phyloP scores from a whole-genome alignment of 2,113 vertebrate genomes.

The Deroptyus accipitrinus region DNA sequence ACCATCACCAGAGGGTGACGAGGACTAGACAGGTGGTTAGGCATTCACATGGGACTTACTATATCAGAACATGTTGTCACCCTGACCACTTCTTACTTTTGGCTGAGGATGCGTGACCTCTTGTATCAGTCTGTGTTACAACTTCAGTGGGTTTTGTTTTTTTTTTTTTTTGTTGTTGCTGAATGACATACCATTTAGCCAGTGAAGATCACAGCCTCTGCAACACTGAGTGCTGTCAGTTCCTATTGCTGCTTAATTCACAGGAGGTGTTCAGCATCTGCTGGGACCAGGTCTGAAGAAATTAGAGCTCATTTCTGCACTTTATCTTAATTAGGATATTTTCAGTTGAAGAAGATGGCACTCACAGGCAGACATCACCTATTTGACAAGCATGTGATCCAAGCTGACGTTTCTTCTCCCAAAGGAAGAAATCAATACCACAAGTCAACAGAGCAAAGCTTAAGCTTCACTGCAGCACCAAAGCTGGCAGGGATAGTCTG shows the following conservation, averaged over 20 bases:
- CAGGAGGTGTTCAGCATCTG: not conserved
- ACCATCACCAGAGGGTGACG: not conserved
- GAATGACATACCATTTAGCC: not conserved
- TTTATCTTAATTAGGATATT: not conserved
- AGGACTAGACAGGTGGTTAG: not conserved
- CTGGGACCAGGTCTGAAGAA: not conserved
- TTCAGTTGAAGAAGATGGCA: not conserved
- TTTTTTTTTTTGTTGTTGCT: not conserved
- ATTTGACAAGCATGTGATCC: not conserved
- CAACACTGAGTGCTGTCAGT: not conserved
- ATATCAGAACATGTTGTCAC: not conserved
- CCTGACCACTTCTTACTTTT: not conserved
- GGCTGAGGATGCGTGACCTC: not conserved
- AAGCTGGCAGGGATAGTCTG: not conserved
- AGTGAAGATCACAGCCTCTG: not conserved
- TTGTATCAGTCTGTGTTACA: not conserved
- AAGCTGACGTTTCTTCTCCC: not conserved
- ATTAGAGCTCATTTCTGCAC: not conserved
- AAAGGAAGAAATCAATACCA: not conserved
- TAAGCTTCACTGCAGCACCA: not conserved
- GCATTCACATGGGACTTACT: not conserved
- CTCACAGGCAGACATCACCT: not conserved
- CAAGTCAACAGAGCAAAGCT: not conserved
- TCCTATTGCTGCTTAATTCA: not conserved
- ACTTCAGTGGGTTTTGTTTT: not conserved